Evolutionary conservation across 53 echinoderm and acorn worm species (phyloP).

Genomic region (Holothuria leucospilota): DNA sequence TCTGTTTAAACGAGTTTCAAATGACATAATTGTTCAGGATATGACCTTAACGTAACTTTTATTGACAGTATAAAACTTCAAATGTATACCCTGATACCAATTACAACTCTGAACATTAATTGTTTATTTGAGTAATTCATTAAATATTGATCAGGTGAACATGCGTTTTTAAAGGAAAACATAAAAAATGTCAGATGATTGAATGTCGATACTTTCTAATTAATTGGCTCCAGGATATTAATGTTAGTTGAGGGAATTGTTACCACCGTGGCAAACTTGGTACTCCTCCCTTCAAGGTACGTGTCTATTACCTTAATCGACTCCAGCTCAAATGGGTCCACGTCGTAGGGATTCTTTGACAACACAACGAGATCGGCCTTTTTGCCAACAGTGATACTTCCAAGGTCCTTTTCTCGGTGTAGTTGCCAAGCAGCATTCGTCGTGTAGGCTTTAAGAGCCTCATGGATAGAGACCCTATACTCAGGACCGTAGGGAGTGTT

Average conservation of each 20-base stretch:
- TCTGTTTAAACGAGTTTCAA: too few relatives aligned
- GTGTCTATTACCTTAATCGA: conserved; percentile 58
- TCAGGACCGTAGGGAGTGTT: conserved; percentile 60
- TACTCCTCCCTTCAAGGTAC: conserved; percentile 58
- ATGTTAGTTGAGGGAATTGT: not conserved
- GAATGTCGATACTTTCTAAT: too few relatives aligned
- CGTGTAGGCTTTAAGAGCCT: conserved; percentile 68
- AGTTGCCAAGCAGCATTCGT: conserved; percentile 69
- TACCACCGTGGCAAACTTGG: conserved; percentile 42
- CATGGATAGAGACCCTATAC: conserved; percentile 58
- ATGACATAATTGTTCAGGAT: too few relatives aligned
- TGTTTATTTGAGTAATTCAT: too few relatives aligned
- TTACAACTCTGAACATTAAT: too few relatives aligned
- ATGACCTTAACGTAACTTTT: too few relatives aligned
- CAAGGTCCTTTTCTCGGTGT: conserved; percentile 55
- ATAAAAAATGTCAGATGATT: too few relatives aligned
- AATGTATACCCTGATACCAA: too few relatives aligned
- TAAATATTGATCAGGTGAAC: too few relatives aligned
- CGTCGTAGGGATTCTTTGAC: conserved; percentile 59
- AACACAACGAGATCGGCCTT: conserved; percentile 56
- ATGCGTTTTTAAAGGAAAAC: too few relatives aligned
- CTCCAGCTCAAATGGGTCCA: conserved; percentile 59
- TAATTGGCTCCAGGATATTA: not conserved
- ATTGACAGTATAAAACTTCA: too few relatives aligned
- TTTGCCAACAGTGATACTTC: conserved; percentile 62